Evolutionary conservation across 2,113 vertebrate species (phyloP), one percentile per base, ranked within the genome.

Genomic region (Eubucco bourcierii): DNA sequence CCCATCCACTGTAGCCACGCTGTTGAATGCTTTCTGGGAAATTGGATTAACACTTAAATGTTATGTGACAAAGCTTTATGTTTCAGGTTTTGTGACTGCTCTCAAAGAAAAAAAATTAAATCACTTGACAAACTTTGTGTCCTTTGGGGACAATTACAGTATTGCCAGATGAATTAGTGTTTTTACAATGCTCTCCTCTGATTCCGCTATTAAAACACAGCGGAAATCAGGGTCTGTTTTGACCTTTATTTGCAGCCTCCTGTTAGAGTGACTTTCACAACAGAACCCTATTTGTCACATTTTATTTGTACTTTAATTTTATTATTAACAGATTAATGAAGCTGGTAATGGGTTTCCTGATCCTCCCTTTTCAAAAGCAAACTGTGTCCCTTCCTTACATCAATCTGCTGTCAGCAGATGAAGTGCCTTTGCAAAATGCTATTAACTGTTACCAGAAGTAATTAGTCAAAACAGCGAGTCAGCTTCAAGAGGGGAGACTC

Each of bases 281-380:
- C 94, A 88, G 92, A 94, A 94, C 59, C 64, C 68, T 61, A 95
- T 95, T 96, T 94, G 90, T 95, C 90, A 97, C 92, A 72, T 92
- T 82, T 66, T 96, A 91, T 96, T 98, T 97, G 91, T 94, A 93
- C 87, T 91, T 97, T 97, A 96, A 96, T 97, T 96, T 96, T 93
- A 96, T 96, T 96, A 90, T 92, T 84, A 97, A 94, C 88, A 95
- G 85, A 97, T 93, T 95, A 97, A 97, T 95, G 92, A 96, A 87
- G 86, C 87, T 94, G 65, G 92, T 96, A 95, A 96, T 94, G 74
- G 83, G 86, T 95, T 95, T 91, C 94, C 94, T 15, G 6, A 94
- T 90, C 95, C 91, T 95, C 79, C 68, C 71, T 92, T 95, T 90
- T 92, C 93, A 95, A 95, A 94, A 31, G 73, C 87, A 95, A 97